Evolutionary conservation across 1,140 invertebrate species (phyloP), one percentile per base, ranked within the genome.

Genomic region (Pogonognathellus flavescens): DNA sequence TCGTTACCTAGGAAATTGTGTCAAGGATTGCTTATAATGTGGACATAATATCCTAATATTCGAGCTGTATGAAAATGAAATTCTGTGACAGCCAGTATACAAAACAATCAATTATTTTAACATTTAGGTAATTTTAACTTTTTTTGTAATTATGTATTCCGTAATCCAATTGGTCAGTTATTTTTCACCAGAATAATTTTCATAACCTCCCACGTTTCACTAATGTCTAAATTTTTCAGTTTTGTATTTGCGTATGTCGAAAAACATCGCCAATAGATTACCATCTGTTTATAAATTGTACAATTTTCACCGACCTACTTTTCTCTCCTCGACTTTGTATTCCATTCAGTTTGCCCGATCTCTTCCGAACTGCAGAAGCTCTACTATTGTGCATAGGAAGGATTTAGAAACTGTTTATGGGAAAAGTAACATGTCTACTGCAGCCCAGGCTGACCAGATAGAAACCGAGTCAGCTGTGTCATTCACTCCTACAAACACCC

Each of bases 1-100:
- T 20, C 14, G 62, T 66, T 66, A 10, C 62, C 25, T 25, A 11
- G 62, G 62, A 66, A 66, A 66, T 66, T 66, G 25, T 66, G 62
- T 66, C 62, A 66, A 66, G 62, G 62, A 66, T 66, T 8, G 9
- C 5, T 11, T 66, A 14, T 60, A 13, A 7, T 11, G 13, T 62
- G 18, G 20, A 22, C 25, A 22, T 4, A 18, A 62, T n/a, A 9
- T 62, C 18, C 18, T 62, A 62, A 62, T 59, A 18, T 13, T 3
- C 25, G 9, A 7, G 0, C 4, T 1, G 10, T 62, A 11, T 18
- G 22, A 62, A 60, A 62, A 9, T 62, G 25, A 25, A 66, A 31
- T 25, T n/a, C n/a, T n/a, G n/a, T n/a, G n/a, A n/a, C n/a, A n/a
- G n/a, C n/a, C n/a, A n/a, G n/a, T n/a, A n/a, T n/a, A n/a, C n/a